phyloP scores from a whole-genome alignment of 2,113 vertebrate species.

The Rhynchomys soricoides region DNA sequence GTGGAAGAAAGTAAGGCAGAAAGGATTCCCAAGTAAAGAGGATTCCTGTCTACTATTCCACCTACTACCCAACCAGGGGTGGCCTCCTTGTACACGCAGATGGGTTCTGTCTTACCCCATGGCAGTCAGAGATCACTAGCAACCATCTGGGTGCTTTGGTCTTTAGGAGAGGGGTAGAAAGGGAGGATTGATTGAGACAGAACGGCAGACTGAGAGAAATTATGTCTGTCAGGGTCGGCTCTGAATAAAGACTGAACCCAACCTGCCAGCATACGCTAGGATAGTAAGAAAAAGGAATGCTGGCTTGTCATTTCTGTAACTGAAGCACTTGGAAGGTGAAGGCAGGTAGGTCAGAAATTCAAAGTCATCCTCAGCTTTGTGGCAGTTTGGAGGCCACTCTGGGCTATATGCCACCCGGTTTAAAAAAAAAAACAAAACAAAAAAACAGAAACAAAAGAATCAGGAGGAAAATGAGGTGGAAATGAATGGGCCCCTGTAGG shows the following conservation, averaged over 20 bases:
- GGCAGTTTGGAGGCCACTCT: not conserved
- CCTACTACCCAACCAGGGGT: not conserved
- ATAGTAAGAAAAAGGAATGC: constrained; percentile 2
- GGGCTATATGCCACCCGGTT: not conserved
- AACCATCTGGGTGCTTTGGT: constrained; percentile 11
- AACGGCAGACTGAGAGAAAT: not conserved
- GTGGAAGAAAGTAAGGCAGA: not conserved
- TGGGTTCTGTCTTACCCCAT: constrained; percentile 52
- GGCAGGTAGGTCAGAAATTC: not conserved
- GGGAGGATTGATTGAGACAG: constrained; percentile 14
- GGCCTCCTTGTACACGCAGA: not conserved
- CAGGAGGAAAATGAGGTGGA: constrained; percentile 72
- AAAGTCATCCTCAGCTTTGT: not conserved
- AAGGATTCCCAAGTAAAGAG: not conserved
- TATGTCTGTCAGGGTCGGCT: not conserved
- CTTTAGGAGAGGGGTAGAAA: not conserved
- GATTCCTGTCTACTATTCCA: not conserved
- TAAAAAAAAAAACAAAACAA: not conserved
- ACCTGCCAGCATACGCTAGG: not conserved
- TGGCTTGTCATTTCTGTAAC: not conserved
- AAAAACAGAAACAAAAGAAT: not conserved
- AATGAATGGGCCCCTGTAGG: constrained; percentile 70
- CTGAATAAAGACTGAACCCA: constrained; percentile 8
- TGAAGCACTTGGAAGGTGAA: not conserved
- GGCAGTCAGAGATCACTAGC: constrained; percentile 46